Percentiles rank a stretch among this genome's conserved stretches.
Conservation (phyloP, 1,140 invertebrate species). For the Globodera ellingtonae region DNA sequence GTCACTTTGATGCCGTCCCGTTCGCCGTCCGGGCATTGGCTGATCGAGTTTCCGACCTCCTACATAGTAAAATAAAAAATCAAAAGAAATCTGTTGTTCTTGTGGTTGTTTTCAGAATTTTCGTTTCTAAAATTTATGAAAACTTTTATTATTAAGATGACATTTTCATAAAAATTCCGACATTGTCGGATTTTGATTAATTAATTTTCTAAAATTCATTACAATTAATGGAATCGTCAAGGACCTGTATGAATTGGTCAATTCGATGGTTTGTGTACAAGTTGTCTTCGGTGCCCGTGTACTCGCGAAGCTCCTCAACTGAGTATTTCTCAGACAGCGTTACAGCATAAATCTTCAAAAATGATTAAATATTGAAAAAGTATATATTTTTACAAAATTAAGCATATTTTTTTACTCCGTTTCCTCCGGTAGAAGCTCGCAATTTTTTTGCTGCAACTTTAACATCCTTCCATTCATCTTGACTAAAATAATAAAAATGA, state of each 20-base stretch:
- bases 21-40: constrained; percentile 10
- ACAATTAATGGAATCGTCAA: no score
- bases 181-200: no score
- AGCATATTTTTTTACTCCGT: constrained; percentile 27
- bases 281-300: constrained; percentile 41
- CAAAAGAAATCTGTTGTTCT: neutral
- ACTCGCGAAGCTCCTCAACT: constrained; percentile 50
- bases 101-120: no score
- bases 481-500: constrained; percentile 26
- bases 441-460: constrained; percentile 42
- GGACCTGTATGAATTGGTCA: constrained; percentile 46
- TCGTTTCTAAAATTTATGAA: no score
- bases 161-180: no score
- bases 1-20: constrained; percentile 26
- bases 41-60: constrained; percentile 36
- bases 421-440: constrained; percentile 38
- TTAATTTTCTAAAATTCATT: no score
- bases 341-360: constrained; percentile 47
- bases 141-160: no score
- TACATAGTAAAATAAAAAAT: constrained; percentile 7
- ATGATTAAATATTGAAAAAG: constrained; percentile 14
- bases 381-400: neutral
- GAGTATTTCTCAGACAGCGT: constrained; percentile 49
- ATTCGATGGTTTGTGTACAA: constrained; percentile 48
- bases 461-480: constrained; percentile 55